Percentiles rank a stretch among this genome's conserved stretches.
These are phyloP conservation scores for Gymnorhina tibicen DNA, from an alignment of 2,113 vertebrate genomes.

Conservation along the genomic window DNA sequence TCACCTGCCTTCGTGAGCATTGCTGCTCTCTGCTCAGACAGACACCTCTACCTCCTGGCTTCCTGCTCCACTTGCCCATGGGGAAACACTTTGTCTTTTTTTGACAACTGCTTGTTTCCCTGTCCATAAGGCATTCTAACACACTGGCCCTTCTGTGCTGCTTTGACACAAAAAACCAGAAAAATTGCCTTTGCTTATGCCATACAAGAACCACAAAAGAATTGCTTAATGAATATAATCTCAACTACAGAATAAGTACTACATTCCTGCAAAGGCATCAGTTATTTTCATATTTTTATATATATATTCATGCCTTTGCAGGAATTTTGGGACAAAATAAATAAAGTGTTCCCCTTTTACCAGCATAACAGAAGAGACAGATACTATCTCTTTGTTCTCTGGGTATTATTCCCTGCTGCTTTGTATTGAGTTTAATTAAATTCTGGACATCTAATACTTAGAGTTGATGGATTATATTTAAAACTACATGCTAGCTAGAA, in stretches of 20 bases:
- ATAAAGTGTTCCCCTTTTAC: not conserved
- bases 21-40: not conserved
- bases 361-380: not conserved
- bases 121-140: not conserved
- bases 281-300: not conserved
- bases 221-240: not conserved
- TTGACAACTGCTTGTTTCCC: not conserved
- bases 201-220: not conserved
- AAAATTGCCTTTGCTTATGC: not conserved
- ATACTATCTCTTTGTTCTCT: constrained; percentile 1
- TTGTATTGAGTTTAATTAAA: constrained; percentile 29
- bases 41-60: not conserved
- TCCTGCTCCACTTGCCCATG: not conserved
- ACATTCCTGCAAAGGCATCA: not conserved
- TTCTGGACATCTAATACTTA: not conserved
- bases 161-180: not conserved
- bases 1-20: not conserved
- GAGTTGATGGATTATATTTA: not conserved
- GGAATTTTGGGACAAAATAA: not conserved
- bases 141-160: not conserved
- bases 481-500: not conserved
- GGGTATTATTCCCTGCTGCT: not conserved
- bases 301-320: not conserved
- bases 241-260: not conserved
- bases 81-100: not conserved